A percentile compares a stretch with the other conserved stretches of the same genome.
Conservation (phyloP, 2,888 invertebrate genomes). For the Leptinotarsa rubiginosa region DNA sequence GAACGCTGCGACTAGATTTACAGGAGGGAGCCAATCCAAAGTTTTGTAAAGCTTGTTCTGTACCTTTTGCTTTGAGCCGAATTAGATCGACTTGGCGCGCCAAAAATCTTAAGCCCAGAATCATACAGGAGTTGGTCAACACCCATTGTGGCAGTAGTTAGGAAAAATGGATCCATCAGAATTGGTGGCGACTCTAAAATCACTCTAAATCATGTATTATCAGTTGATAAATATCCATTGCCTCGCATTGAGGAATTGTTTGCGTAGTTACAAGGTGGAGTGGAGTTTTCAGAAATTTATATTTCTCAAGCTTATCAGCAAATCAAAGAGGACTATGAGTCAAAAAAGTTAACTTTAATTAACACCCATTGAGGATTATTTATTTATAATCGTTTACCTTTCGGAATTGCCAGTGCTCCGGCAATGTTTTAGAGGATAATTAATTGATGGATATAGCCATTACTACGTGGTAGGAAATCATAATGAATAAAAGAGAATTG, state of each 20-base stretch:
- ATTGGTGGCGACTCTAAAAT: constrained; percentile 50
- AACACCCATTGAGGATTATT: constrained; percentile 59
- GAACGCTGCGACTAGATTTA: background rate
- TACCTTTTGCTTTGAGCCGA: constrained; percentile 50
- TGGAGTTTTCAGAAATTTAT: constrained; percentile 48
- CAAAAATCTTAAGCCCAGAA: constrained; percentile 51
- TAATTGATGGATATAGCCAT: too few relatives aligned
- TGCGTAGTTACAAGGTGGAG: background rate
- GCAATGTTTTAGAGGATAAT: constrained; percentile 61
- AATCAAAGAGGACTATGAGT: constrained; percentile 51
- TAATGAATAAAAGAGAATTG: too few relatives aligned
- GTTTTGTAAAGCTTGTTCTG: constrained; percentile 48
- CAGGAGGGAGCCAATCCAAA: background rate
- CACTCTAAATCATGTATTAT: constrained; percentile 46
- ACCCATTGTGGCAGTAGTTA: constrained; percentile 47
- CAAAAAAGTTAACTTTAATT: constrained; percentile 52
- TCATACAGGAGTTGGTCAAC: constrained; percentile 43
- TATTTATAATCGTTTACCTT: constrained; percentile 56
- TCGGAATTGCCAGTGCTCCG: constrained; percentile 55
- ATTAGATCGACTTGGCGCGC: constrained; percentile 39
- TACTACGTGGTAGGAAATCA: too few relatives aligned
- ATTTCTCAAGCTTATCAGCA: constrained; percentile 56
- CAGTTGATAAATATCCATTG: constrained; percentile 40
- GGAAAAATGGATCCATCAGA: constrained; percentile 44
- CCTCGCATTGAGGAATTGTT: constrained; percentile 24